Evolutionary conservation across 2,797 vertebrate genomes (phyloP), one percentile per base, ranked within the genome.

Genomic region (Acanthiza pusilla): DNA sequence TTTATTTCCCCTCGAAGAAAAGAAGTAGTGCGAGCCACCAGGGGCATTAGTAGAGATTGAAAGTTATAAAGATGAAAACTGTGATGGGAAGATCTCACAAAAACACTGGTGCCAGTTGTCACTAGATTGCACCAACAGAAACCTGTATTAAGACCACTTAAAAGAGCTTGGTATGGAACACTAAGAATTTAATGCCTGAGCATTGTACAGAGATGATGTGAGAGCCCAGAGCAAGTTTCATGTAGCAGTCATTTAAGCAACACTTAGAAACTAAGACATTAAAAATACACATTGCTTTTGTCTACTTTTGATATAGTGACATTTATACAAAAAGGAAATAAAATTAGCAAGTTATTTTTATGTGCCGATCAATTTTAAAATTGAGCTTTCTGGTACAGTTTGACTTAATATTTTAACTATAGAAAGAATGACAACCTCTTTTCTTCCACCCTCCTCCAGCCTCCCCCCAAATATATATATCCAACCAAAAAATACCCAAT

Each of bases 351-450:
- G 71, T 71, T 93, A 88, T 77, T 95, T 94, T 96, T 85, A 67
- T 57, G 22, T 45, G 50, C 34, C 2, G 8, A 81, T 88, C 30
- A 68, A 20, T 95, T 91, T 85, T 83, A 84, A 96, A 93, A 40
- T 87, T 95, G 91, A 97, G 95, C 96, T 97, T 98, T 97, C 97
- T 94, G 95, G 97, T 97, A 96, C 92, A 92, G 83, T 93, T 96
- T 86, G 76, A 70, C 36, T 93, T 91, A 88, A 51, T 88, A 85
- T 83, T 82, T 90, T 79, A 94, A 77, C 36, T 60, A 74, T 22
- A 67, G 62, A 91, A 88, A 88, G 88, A 96, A 96, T 20, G 55
- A 94, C 50, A 91, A 81, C 6, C 16, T 57, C 57, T 92, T 75
- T 90, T 91, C 74, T 89, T 72, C 53, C 11, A 2, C 21, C 16